Evolutionary conservation across 2,888 invertebrate genomes (phyloP).

Genomic region (Drosophila differens): DNA sequence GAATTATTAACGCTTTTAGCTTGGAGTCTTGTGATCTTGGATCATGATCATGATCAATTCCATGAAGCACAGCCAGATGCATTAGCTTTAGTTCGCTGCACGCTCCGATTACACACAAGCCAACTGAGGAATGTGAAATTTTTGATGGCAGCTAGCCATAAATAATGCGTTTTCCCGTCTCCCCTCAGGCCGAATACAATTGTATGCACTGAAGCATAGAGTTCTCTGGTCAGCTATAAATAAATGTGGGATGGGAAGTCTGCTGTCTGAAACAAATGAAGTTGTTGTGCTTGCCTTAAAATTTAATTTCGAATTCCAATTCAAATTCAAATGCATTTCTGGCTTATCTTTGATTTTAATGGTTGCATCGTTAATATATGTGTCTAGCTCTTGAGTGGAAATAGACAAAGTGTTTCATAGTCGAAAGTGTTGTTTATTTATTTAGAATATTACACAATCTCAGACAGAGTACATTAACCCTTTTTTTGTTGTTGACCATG

Average conservation of each 20-base stretch:
- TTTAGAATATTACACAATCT: conserved; percentile 59
- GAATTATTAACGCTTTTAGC: conserved; percentile 57
- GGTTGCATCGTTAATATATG: not conserved
- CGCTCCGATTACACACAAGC: conserved; percentile 52
- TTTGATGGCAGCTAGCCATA: conserved; percentile 57
- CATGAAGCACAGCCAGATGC: conserved; percentile 50
- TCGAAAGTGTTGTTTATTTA: conserved; percentile 18
- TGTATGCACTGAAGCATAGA: conserved; percentile 38
- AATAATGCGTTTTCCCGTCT: conserved; percentile 52
- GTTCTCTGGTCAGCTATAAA: conserved; percentile 64
- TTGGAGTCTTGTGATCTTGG: conserved; percentile 23
- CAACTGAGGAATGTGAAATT: conserved; percentile 47
- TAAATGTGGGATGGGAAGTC: conserved; percentile 49
- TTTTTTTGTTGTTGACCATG: conserved; percentile 23
- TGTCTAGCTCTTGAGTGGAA: conserved; percentile 3
- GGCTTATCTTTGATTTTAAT: conserved; percentile 2
- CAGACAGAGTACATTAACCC: conserved; percentile 58
- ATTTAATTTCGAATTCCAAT: conserved; percentile 1
- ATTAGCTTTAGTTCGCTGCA: conserved; percentile 37
- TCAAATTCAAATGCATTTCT: conserved; percentile 6
- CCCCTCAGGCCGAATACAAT: not conserved
- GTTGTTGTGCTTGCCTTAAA: conserved; percentile 26
- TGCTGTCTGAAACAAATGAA: conserved; percentile 35
- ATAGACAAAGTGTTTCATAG: not conserved
- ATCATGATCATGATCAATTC: conserved; percentile 40